phyloP scores from a whole-genome alignment of 2,113 vertebrate species.

The Cheilinus undulatus region DNA sequence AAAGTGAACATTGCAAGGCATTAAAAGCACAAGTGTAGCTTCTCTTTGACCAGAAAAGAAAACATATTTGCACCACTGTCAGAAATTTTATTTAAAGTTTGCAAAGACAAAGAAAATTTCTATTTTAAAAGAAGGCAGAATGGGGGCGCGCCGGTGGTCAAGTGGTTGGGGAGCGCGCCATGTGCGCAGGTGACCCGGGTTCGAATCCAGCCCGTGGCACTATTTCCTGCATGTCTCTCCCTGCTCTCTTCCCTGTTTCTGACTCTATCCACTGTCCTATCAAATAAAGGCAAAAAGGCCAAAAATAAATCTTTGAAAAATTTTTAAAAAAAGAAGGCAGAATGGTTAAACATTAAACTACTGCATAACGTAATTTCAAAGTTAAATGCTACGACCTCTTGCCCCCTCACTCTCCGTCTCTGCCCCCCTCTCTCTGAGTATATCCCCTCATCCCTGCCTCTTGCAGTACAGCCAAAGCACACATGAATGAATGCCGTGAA shows the following conservation, averaged over 20 bases:
- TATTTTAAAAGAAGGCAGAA: too few species aligned
- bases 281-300: too few species aligned
- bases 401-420: background rate
- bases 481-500: slow-evolving; percentile 66
- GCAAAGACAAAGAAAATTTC: too few species aligned
- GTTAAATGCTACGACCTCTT: background rate
- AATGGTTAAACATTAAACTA: background rate
- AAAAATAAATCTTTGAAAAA: background rate
- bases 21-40: background rate
- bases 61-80: background rate
- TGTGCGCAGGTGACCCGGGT: too few species aligned
- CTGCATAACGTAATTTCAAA: too few species aligned
- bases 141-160: too few species aligned
- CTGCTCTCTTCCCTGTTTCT: too few species aligned
- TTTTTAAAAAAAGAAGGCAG: background rate
- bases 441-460: background rate
- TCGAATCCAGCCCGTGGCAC: too few species aligned
- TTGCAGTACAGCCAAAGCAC: slow-evolving; percentile 35
- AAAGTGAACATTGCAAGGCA: background rate
- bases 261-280: too few species aligned
- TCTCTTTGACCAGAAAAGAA: background rate
- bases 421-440: background rate
- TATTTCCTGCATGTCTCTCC: too few species aligned
- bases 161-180: too few species aligned
- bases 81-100: background rate